Evolutionary conservation across 2,797 vertebrate species (phyloP).

Genomic region (Sternarchorhynchus goeldii): DNA sequence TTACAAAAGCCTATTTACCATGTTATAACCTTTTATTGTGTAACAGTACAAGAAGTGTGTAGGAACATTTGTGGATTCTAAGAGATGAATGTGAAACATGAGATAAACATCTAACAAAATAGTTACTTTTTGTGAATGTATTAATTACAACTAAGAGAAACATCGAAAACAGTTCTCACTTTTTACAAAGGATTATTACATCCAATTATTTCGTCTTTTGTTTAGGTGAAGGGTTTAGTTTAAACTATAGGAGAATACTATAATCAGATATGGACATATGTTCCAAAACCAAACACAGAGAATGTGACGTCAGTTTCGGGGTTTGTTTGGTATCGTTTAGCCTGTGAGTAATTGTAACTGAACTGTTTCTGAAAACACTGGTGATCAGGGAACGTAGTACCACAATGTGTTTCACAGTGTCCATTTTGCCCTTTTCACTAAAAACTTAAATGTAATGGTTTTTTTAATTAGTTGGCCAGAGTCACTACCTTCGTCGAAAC

Average conservation of each 20-base stretch:
- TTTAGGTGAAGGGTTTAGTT: too few species aligned
- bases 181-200: background rate
- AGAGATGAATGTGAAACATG: too few species aligned
- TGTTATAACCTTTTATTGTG: too few species aligned
- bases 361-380: too few species aligned
- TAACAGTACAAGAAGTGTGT: too few species aligned
- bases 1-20: too few species aligned
- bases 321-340: background rate
- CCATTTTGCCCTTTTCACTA: background rate
- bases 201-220: background rate
- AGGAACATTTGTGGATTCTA: too few species aligned
- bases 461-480: background rate
- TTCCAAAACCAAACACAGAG: background rate
- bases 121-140: background rate
- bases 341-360: too few species aligned
- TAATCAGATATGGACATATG: background rate
- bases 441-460: background rate
- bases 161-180: too few species aligned
- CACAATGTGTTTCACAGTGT: background rate
- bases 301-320: conserved; percentile 47
- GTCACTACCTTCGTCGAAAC: conserved; percentile 43
- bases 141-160: background rate
- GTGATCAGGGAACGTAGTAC: too few species aligned
- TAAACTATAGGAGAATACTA: background rate
- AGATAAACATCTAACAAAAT: background rate